Base-by-base conservation (phyloP, 1,140 invertebrate species). In the Calliphora vicina region DNA sequence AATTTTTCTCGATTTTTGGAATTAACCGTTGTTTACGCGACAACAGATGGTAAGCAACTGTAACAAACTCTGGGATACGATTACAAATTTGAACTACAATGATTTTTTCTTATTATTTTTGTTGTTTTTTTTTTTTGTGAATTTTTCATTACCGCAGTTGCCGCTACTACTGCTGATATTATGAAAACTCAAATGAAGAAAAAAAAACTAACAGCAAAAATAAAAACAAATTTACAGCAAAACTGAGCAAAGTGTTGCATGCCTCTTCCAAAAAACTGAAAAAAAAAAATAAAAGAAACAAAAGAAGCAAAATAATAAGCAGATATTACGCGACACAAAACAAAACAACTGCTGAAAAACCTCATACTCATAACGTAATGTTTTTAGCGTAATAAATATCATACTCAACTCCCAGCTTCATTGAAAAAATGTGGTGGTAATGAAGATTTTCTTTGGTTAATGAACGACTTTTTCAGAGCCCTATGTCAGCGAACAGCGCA, bases 71-170 rank as follows among this genome's bases (percentile, higher is more conserved):
- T 42, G 74, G 74, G 42, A 78, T 78, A 78, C 23, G 74, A 78
- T 78, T 78, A 78, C 74, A 78, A 78, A 78, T 78, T 78, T 78
- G 74, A 78, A 78, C 74, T 78, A 78, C 74, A 43, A 43, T 43
- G 74, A 43, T 78, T 78, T 43, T 42, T 43, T 78, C 27, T 20
- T 29, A 15, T 35, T 27, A 17, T 76, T 35, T 35, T 20, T n/a
- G 15, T 42, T n/a, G 73, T 17, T 25, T 23, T 67, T 23, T 67
- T 23, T 67, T 67, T 67, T 67, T 67, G 57, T 67, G 61, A n/a
- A 67, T 67, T 67, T 67, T 67, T 67, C 61, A 67, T 67, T 5
- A 23, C 35, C n/a, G 35, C 74, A 12, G 35, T 23, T 78, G 74
- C 35, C 20, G 74, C 74, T 78, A 50, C 45, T 50, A 35, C 35